These are phyloP conservation scores for Patella ulyssiponensis DNA, from an alignment of 2,888 invertebrate genomes.

Conservation along the genomic window DNA sequence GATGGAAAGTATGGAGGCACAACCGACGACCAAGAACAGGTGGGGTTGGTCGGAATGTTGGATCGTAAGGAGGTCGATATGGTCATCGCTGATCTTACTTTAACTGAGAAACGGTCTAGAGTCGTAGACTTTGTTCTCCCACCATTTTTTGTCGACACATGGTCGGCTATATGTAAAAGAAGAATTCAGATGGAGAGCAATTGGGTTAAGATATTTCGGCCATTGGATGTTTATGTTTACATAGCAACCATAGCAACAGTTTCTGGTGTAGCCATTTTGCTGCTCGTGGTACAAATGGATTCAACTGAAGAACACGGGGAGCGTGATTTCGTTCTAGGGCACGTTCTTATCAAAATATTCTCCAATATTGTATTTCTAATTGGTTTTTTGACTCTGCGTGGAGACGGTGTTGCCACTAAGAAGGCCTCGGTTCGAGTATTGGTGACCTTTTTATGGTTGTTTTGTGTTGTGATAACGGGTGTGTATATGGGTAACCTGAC, in stretches of 20 bases:
- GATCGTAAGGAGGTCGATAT: not conserved
- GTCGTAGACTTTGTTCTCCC: conserved; percentile 2
- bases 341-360: too few relatives aligned
- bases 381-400: too few relatives aligned
- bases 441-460: too few relatives aligned
- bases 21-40: not conserved
- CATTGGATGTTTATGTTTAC: not conserved
- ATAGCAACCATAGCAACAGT: not conserved
- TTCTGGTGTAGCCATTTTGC: not conserved
- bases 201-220: not conserved
- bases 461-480: too few relatives aligned
- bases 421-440: too few relatives aligned
- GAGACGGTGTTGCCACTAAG: too few relatives aligned
- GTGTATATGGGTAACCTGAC: too few relatives aligned
- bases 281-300: not conserved
- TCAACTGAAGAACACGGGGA: not conserved
- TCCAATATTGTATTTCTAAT: too few relatives aligned
- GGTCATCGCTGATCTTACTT: not conserved
- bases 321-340: too few relatives aligned
- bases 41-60: not conserved
- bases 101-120: not conserved
- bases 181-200: not conserved
- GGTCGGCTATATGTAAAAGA: not conserved
- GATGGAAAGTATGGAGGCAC: not conserved
- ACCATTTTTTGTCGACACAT: not conserved